phyloP scores from a whole-genome alignment of 2,113 vertebrate species.

The Stegostoma tigrinum region DNA sequence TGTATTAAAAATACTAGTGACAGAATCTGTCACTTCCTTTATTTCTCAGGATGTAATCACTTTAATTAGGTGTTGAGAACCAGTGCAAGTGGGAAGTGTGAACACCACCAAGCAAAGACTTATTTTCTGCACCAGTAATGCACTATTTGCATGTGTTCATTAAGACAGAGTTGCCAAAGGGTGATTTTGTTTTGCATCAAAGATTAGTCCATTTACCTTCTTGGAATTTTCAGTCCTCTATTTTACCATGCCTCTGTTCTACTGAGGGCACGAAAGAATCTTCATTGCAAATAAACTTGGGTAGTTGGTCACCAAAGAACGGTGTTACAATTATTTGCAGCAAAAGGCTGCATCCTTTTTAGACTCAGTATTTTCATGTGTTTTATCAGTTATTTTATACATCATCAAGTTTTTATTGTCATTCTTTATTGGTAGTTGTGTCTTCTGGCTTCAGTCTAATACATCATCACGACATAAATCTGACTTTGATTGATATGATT shows the following conservation, averaged over 20 bases:
- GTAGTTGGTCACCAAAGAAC: background rate
- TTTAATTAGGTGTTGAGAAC: conserved; percentile 10
- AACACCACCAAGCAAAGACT: conserved; percentile 2
- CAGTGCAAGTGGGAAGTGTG: background rate
- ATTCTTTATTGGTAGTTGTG: background rate
- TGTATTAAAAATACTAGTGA: background rate
- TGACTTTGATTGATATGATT: background rate
- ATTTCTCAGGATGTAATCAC: background rate
- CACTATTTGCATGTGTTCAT: background rate
- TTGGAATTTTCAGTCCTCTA: background rate
- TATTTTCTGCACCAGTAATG: conserved; percentile 11
- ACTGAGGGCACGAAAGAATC: background rate
- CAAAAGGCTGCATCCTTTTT: background rate
- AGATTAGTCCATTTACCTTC: background rate
- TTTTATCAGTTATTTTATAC: background rate
- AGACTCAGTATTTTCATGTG: background rate
- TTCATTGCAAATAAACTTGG: background rate
- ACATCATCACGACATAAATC: background rate
- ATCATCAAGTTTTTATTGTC: background rate
- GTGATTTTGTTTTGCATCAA: background rate
- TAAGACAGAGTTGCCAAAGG: background rate
- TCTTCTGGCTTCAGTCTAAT: background rate
- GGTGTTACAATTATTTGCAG: background rate
- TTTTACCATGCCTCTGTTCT: background rate
- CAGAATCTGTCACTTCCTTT: background rate